phyloP scores from a whole-genome alignment of 2,888 invertebrate species.

The Hemithea aestivaria region DNA sequence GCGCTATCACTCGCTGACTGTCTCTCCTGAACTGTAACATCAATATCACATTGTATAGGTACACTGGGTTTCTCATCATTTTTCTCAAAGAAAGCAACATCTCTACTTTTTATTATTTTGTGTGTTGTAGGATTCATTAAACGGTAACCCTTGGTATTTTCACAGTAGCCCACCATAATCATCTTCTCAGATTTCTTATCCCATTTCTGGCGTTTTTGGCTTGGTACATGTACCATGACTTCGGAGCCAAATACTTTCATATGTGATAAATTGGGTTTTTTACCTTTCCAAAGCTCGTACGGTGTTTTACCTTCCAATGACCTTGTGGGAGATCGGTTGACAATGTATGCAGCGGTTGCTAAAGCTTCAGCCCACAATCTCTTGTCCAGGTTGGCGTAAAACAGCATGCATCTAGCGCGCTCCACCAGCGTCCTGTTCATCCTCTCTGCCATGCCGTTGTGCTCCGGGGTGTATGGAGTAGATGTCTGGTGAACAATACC shows the following conservation, averaged over 20 bases:
- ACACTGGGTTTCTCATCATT: no score
- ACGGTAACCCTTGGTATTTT: conserved; percentile 4
- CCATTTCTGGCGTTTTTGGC: no score
- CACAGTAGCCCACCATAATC: conserved; percentile 7
- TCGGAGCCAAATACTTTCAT: conserved; percentile 37
- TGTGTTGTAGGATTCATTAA: not conserved
- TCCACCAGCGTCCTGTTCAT: conserved; percentile 28
- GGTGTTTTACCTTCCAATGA: conserved; percentile 14
- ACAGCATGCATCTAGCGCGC: conserved; percentile 24
- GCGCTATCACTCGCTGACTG: no score
- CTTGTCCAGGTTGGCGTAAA: conserved; percentile 20
- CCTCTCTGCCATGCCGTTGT: conserved; percentile 41
- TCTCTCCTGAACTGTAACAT: no score
- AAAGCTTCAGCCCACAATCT: conserved; percentile 27
- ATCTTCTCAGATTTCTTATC: no score
- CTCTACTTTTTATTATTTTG: conserved; percentile 1
- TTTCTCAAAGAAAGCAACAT: conserved; percentile 2
- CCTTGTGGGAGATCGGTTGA: conserved; percentile 16
- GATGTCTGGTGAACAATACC: conserved; percentile 35
- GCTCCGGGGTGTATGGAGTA: conserved; percentile 35
- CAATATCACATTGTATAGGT: no score
- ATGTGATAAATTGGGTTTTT: conserved; percentile 7
- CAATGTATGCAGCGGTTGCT: conserved; percentile 20
- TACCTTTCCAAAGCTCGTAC: conserved; percentile 5
- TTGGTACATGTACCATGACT: conserved; percentile 27